Evolutionary conservation across 2,888 invertebrate species (phyloP), one percentile per base, ranked within the genome.

Genomic region (Hartigia nigra): DNA sequence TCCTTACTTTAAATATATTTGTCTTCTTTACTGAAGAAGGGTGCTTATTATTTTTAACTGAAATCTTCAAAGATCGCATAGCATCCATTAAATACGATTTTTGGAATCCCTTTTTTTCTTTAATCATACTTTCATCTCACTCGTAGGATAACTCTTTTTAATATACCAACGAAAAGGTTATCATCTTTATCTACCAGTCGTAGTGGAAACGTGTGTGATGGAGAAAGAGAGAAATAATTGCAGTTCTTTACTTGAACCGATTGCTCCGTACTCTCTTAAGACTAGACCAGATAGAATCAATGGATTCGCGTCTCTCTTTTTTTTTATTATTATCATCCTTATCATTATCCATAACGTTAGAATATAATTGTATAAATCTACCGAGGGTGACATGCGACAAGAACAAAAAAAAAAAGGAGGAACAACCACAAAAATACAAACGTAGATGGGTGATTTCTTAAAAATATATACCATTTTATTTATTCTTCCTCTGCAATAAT

Each of bases 391-490:
- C 55, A 55, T 78, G 36, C 74, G 69, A 75, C 70, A 55, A 72
- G 11, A 39, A 70, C 34, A 75, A 79, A 77, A 76, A 69, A 76
- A 76, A 35, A 77, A 55, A 55, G 23, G 23, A 55, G 55, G 55
- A 55, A 55, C 55, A 23, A 55, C 14, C 55, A 55, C 55, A 55
- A 81, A 81, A 84, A 83, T 77, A 80, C 77, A 75, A 83, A 83
- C 81, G 78, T 80, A 81, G 81, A 79, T 23, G 80, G 81, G 80
- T 81, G 82, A 81, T 84, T 87, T 88, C 85, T 88, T 89, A 88
- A 89, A 90, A 90, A 90, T 90, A 89, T 90, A 90, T 89, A 87
- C 86, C 88, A 87, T 86, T 89, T 86, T 86, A 84, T 88, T 90
- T 88, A 86, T 88, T 88, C 84, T 85, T 85, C 84, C 84, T 83